Evolutionary conservation across 2,797 vertebrate species (phyloP).

Genomic region (Parauchenoglanis punctatus): DNA sequence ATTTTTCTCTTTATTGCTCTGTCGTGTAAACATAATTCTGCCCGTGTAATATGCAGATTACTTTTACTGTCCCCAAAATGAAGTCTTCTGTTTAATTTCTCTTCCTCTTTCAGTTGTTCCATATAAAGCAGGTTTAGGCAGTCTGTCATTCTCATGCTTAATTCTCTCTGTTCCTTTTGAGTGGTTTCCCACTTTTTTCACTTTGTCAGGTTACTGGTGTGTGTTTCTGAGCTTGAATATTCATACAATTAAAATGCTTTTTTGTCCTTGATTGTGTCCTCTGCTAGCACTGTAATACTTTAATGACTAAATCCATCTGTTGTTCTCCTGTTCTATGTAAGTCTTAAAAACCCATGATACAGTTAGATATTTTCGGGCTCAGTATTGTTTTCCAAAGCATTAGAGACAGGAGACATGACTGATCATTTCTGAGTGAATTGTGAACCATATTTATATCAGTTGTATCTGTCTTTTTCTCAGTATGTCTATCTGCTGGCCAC

Average conservation of each 20-base stretch:
- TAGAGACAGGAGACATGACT: background rate
- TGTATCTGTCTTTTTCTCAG: conserved; percentile 68
- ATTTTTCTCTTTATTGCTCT: background rate
- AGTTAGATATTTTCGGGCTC: background rate
- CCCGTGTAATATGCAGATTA: background rate
- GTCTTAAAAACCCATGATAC: background rate
- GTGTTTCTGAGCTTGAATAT: background rate
- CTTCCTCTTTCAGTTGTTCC: conserved; percentile 28
- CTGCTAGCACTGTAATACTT: background rate
- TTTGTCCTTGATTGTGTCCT: background rate
- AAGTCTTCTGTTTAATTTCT: background rate
- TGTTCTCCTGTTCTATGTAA: background rate
- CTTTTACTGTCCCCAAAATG: background rate
- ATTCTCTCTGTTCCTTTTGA: conserved; percentile 15
- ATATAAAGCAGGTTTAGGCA: background rate
- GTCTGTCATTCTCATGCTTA: background rate
- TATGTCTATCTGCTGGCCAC: conserved; percentile 89
- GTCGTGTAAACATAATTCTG: background rate
- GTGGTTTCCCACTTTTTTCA: background rate
- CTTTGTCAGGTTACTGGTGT: background rate
- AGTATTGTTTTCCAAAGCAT: background rate
- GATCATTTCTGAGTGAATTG: background rate
- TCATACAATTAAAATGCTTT: background rate
- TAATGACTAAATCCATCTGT: background rate
- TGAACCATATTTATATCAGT: conserved; percentile 20